phyloP scores from a whole-genome alignment of 2,888 invertebrate genomes.

The Rotaria socialis region DNA sequence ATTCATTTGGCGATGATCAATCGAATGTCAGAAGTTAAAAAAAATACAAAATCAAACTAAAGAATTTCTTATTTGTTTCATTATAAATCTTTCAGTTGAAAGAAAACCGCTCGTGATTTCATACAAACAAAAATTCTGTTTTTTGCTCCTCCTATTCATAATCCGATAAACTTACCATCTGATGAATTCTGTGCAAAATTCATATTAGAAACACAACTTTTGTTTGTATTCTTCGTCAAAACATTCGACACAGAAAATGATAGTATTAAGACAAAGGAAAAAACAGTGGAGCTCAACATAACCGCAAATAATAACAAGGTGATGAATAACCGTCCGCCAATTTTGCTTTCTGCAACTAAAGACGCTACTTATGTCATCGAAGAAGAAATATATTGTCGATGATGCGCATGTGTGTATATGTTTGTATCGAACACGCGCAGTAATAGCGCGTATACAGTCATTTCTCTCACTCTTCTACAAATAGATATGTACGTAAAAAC shows the following conservation, averaged over 20 bases:
- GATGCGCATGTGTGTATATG: constrained; percentile 18
- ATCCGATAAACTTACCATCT: background rate
- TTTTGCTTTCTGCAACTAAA: constrained; percentile 5
- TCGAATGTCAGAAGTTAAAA: no score
- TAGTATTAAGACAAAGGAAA: background rate
- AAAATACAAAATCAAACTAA: no score
- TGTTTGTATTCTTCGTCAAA: background rate
- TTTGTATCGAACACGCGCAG: background rate
- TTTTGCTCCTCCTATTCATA: no score
- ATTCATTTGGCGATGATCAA: no score
- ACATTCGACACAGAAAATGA: background rate
- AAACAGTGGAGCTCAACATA: background rate
- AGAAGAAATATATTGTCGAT: background rate
- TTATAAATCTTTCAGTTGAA: no score
- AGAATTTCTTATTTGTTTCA: no score
- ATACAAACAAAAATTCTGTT: no score
- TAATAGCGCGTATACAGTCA: background rate
- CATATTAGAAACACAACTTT: background rate
- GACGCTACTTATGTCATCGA: background rate
- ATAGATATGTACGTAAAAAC: background rate
- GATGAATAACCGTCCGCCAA: constrained; percentile 9
- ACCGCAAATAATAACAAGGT: background rate
- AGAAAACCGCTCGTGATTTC: no score
- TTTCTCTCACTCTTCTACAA: background rate
- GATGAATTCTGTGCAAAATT: background rate